Conservation (phyloP, 2,888 invertebrate species). For the Timema cristinae region DNA sequence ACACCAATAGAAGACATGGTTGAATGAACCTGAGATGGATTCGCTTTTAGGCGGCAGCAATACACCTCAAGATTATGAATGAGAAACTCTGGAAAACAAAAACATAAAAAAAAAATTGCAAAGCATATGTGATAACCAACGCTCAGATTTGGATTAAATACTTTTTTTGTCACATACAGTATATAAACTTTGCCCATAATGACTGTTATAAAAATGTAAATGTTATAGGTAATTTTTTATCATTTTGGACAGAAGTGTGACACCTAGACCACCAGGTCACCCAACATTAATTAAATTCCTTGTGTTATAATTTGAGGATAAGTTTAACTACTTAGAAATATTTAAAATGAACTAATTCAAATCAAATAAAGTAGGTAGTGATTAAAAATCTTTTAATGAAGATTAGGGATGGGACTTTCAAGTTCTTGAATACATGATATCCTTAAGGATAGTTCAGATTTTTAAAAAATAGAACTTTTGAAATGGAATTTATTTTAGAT, state of each 20-base stretch:
- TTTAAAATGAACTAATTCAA: background rate
- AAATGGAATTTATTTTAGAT: too few species aligned
- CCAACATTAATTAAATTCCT: background rate
- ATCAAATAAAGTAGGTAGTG: background rate
- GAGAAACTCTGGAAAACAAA: slow-evolving; percentile 61
- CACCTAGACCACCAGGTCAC: too few species aligned
- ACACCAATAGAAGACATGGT: slow-evolving; percentile 73
- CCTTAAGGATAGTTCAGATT: too few species aligned
- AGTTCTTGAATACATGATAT: too few species aligned
- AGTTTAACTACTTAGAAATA: background rate
- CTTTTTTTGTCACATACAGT: too few species aligned
- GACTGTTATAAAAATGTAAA: too few species aligned
- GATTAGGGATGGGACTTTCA: too few species aligned
- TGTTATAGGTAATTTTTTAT: too few species aligned
- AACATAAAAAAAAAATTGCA: slow-evolving; percentile 3
- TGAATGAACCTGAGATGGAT: slow-evolving; percentile 70
- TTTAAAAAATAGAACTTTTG: too few species aligned
- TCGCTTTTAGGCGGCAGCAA: slow-evolving; percentile 67
- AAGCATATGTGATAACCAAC: background rate
- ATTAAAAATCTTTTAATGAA: too few species aligned
- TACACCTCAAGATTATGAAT: slow-evolving; percentile 73
- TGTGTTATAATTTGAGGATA: background rate
- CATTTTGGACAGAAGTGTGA: too few species aligned
- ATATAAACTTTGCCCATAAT: too few species aligned
- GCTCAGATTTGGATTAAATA: background rate